A percentile compares a stretch with the other conserved stretches of the same genome.
Conservation (phyloP, 1,140 invertebrate species). For the Himalopsyche phryganea region DNA sequence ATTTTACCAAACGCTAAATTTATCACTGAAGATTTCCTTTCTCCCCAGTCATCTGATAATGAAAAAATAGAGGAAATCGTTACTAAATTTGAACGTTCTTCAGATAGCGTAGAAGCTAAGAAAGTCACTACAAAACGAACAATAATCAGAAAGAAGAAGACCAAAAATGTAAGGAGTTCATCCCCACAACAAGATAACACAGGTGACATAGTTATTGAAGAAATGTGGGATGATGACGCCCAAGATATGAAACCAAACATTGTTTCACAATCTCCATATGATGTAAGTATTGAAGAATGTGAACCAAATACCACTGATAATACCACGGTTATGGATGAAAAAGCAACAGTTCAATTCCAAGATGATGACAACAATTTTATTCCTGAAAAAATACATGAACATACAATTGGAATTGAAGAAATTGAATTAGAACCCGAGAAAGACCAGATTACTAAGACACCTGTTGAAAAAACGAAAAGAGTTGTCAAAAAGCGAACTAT, state of each 20-base stretch:
- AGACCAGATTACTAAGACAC: constrained; percentile 30
- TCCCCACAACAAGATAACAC: constrained; percentile 33
- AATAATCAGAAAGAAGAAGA: constrained; percentile 49
- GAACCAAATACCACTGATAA: constrained; percentile 14
- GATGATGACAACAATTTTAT: constrained; percentile 32
- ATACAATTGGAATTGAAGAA: constrained; percentile 31
- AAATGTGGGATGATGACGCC: constrained; percentile 44
- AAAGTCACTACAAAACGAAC: constrained; percentile 55
- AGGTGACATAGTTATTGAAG: constrained; percentile 50
- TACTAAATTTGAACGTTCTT: constrained; percentile 51
- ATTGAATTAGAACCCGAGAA: constrained; percentile 35
- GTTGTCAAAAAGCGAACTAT: neutral
- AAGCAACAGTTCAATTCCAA: constrained; percentile 25
- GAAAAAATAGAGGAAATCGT: constrained; percentile 57
- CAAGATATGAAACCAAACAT: constrained; percentile 25
- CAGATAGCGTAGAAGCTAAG: constrained; percentile 48
- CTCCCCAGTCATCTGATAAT: constrained; percentile 43
- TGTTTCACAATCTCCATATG: constrained; percentile 2
- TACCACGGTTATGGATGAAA: constrained; percentile 9
- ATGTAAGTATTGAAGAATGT: constrained; percentile 28
- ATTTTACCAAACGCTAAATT: neutral
- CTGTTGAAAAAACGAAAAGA: neutral
- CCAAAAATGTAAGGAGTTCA: constrained; percentile 27
- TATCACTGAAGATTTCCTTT: constrained; percentile 43
- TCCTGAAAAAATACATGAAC: constrained; percentile 22